Percentiles rank a stretch among this genome's conserved stretches.
phyloP scores from a whole-genome alignment of 2,113 vertebrate species.

The Boulengeromyrus knoepffleri region DNA sequence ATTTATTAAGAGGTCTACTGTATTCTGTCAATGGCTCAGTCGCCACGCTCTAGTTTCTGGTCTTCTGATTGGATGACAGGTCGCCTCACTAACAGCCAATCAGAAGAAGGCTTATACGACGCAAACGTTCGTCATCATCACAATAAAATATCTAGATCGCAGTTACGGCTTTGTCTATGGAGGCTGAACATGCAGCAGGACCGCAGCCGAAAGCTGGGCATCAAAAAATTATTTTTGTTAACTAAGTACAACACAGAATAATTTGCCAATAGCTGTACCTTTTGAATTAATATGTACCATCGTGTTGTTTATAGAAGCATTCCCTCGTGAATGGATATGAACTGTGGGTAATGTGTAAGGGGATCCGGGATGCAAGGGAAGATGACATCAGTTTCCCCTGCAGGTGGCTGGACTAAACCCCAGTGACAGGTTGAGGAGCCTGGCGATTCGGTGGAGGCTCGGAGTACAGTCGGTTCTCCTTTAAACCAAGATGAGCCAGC shows the following conservation, averaged over 20 bases:
- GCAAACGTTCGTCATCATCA: background rate
- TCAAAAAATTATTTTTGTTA: background rate
- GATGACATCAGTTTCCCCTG: background rate
- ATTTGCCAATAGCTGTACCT: background rate
- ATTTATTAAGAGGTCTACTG: background rate
- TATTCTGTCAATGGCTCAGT: background rate
- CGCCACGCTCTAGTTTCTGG: background rate
- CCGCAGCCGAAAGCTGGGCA: background rate
- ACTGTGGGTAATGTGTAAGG: background rate
- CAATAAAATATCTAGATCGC: background rate
- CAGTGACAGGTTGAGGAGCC: background rate
- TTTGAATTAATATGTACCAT: background rate
- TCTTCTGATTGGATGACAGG: background rate
- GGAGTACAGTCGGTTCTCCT: background rate
- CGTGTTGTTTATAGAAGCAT: background rate
- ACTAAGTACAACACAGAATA: background rate
- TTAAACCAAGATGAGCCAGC: background rate
- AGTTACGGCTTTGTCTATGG: background rate
- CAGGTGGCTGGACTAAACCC: background rate
- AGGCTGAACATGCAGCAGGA: background rate
- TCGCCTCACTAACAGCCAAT: constrained; percentile 1
- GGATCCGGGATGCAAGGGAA: background rate
- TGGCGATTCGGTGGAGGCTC: background rate
- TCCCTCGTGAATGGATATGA: background rate
- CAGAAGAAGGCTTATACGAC: background rate